These are phyloP conservation scores for Actinemys pallida DNA, from an alignment of 2,113 vertebrate genomes.

Conservation along the genomic window DNA sequence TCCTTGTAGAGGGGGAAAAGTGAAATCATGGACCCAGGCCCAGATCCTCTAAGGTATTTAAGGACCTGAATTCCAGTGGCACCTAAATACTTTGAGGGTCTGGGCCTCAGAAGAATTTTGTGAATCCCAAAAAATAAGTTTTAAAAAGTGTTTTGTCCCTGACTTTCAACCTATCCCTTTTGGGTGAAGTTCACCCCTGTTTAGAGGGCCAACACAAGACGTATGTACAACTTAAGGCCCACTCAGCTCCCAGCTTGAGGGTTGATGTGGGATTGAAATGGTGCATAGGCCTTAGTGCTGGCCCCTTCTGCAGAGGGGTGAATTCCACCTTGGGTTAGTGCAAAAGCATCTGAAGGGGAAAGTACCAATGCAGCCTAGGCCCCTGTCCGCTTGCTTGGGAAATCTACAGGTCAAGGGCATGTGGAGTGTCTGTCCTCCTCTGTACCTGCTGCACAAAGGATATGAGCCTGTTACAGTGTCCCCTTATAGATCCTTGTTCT, in stretches of 20 bases:
- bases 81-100: too few species aligned
- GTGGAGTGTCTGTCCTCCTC: too few species aligned
- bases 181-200: background rate
- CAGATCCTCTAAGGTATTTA: too few species aligned
- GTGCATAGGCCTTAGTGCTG: accelerated
- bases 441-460: too few species aligned
- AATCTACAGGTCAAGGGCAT: accelerated
- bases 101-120: too few species aligned
- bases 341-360: accelerated
- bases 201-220: background rate
- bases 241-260: background rate
- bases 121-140: background rate
- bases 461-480: too few species aligned
- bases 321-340: too few species aligned
- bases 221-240: accelerated
- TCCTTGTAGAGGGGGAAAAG: background rate
- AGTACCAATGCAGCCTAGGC: accelerated
- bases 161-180: background rate
- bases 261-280: accelerated
- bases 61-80: too few species aligned
- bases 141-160: background rate
- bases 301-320: background rate
- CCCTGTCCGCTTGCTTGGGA: background rate
- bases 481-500: too few species aligned
- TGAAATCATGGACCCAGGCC: too few species aligned